These are phyloP conservation scores for Drosophila sp. DNA, from an alignment of 1,140 invertebrate genomes.

Conservation along the genomic window DNA sequence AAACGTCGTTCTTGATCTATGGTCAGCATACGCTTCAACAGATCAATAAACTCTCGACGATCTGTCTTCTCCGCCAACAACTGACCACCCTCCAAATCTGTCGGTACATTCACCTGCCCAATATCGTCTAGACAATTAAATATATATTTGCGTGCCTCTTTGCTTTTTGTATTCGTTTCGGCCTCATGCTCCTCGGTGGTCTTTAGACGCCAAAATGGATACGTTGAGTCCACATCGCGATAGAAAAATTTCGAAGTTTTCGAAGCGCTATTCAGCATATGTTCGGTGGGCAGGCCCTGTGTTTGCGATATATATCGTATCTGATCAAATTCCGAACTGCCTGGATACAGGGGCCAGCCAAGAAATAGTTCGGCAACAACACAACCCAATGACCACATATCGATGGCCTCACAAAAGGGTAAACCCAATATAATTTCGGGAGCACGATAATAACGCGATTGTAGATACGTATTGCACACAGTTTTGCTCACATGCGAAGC, in stretches of 20 bases:
- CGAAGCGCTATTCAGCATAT: conserved; percentile 99
- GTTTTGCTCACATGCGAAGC: conserved; percentile 99
- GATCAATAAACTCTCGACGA: conserved; percentile 97
- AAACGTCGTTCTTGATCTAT: conserved; percentile 98
- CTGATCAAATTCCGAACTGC: conserved; percentile 99
- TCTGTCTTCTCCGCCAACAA: conserved; percentile 98
- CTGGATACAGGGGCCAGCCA: conserved; percentile 99
- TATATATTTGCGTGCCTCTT: conserved; percentile 99
- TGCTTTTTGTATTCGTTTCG: conserved; percentile 99
- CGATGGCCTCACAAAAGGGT: conserved; percentile 99
- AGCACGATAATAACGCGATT: conserved; percentile 99
- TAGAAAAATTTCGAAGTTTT: conserved; percentile 99
- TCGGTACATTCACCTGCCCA: conserved; percentile 98
- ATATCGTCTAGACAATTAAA: conserved; percentile 99
- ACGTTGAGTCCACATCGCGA: conserved; percentile 96
- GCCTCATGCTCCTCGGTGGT: conserved; percentile 99
- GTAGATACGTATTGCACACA: conserved; percentile 99
- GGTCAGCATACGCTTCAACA: conserved; percentile 98
- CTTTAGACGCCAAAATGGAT: conserved; percentile 99
- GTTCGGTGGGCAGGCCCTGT: conserved; percentile 96
- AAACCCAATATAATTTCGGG: conserved; percentile 99
- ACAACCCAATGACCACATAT: conserved; percentile 99
- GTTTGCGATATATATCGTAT: conserved; percentile 92
- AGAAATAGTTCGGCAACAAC: conserved; percentile 99
- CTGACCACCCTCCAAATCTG: conserved; percentile 97